These are phyloP conservation scores for Epizoanthus rinbou DNA, from an alignment of 92 coral and sea anemone species.

Conservation along the genomic window DNA sequence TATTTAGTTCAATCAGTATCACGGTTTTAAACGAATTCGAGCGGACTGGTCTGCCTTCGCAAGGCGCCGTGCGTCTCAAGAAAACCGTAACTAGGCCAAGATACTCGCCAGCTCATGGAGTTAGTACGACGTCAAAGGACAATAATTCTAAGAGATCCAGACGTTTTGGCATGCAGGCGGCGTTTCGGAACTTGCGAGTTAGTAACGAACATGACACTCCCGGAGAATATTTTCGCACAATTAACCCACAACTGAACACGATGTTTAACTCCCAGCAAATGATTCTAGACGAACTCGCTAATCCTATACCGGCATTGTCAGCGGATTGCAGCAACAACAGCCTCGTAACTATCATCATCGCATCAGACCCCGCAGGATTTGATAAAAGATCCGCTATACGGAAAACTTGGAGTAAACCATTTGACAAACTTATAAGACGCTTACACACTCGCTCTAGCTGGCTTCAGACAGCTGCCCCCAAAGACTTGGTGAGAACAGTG, in stretches of 20 bases:
- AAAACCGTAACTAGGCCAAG: background rate
- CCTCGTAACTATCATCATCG: background rate
- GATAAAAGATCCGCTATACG: slow-evolving; percentile 14
- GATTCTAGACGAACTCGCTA: background rate
- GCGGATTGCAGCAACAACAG: background rate
- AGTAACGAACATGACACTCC: background rate
- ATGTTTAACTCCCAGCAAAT: background rate
- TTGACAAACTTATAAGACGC: background rate
- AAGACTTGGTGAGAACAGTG: background rate
- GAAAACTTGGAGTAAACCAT: slow-evolving; percentile 3
- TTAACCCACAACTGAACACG: background rate
- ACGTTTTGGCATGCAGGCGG: background rate
- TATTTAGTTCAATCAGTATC: background rate
- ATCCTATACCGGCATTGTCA: background rate
- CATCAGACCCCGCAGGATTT: background rate
- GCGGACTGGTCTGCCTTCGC: background rate
- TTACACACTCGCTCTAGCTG: background rate
- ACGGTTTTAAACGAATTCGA: slow-evolving; percentile 2
- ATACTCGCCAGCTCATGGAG: too few species aligned
- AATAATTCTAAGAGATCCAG: background rate
- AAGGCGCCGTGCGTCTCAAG: background rate
- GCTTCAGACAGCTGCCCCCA: background rate
- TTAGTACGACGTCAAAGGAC: too few species aligned
- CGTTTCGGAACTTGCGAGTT: background rate
- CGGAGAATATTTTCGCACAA: background rate